Evolutionary conservation across 2,113 vertebrate species (phyloP).

Genomic region (Callithrix jacchus): DNA sequence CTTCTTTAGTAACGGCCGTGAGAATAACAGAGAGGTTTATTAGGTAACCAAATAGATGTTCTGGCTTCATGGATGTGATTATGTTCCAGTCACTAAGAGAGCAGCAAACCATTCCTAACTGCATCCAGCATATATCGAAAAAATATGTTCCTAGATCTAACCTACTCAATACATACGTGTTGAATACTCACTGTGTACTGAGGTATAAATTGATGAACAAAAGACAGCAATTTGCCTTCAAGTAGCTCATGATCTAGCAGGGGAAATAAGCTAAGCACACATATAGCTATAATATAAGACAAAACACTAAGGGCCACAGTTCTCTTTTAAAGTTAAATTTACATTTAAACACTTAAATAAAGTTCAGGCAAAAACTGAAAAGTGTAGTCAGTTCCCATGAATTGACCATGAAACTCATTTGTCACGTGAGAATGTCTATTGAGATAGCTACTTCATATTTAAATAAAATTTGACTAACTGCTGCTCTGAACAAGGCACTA

Average conservation of each 20-base stretch:
- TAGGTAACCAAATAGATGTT: background rate
- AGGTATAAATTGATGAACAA: slow-evolving; percentile 27
- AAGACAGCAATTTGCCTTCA: background rate
- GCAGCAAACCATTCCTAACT: background rate
- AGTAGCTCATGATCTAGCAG: background rate
- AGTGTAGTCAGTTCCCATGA: background rate
- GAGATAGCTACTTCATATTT: background rate
- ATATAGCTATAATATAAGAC: background rate
- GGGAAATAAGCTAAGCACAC: background rate
- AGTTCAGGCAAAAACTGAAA: slow-evolving; percentile 25
- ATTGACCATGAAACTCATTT: background rate
- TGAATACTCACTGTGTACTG: background rate
- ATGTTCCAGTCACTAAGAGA: background rate
- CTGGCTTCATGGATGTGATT: background rate
- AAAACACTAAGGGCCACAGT: background rate
- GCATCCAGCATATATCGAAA: background rate
- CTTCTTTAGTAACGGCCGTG: background rate
- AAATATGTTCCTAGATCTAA: background rate
- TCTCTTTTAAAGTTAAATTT: no score
- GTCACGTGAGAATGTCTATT: background rate
- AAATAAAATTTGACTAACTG: slow-evolving; percentile 40
- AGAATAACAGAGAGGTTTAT: background rate
- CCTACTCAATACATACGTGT: background rate
- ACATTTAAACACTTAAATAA: slow-evolving; percentile 9
- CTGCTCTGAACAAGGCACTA: background rate